phyloP scores from a whole-genome alignment of 2,888 invertebrate genomes.

The Lissocephala sabroskyi region DNA sequence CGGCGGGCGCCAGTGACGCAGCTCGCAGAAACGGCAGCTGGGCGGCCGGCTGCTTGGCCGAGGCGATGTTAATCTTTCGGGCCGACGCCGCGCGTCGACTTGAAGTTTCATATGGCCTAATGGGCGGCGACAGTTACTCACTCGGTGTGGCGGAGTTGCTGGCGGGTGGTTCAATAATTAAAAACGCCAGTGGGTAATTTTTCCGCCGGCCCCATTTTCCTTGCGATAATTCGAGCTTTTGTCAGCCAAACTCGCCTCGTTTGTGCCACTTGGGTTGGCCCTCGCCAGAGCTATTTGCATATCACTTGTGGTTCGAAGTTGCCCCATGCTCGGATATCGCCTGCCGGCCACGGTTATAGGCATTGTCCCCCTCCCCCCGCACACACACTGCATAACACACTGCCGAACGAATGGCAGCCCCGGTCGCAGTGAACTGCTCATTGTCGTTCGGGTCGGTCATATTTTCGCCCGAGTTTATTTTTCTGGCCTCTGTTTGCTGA shows the following conservation, averaged over 20 bases:
- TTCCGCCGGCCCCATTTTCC: not conserved
- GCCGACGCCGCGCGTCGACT: constrained; percentile 3
- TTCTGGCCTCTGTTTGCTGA: constrained; percentile 17
- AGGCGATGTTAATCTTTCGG: constrained; percentile 5
- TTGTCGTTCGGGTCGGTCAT: constrained; percentile 50
- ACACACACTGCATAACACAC: no score
- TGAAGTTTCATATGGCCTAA: constrained; percentile 14
- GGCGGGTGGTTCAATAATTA: not conserved
- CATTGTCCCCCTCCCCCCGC: constrained; percentile 41
- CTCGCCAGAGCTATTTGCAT: constrained; percentile 49
- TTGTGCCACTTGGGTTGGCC: constrained; percentile 41
- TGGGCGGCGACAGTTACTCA: constrained; percentile 1
- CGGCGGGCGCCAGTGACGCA: constrained; percentile 32
- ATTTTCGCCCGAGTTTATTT: constrained; percentile 52
- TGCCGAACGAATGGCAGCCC: no score
- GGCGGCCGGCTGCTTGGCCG: not conserved
- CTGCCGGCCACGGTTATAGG: constrained; percentile 16
- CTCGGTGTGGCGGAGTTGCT: not conserved
- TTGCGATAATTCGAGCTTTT: not conserved
- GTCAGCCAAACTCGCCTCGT: not conserved
- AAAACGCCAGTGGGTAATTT: not conserved
- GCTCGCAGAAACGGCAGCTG: constrained; percentile 19
- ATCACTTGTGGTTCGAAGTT: constrained; percentile 34
- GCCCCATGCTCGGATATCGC: no score
- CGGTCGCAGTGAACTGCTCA: constrained; percentile 38